Percentiles rank a stretch among this genome's conserved stretches.
phyloP scores from a whole-genome alignment of 2,113 vertebrate species.

The Neodon shergylaensis region DNA sequence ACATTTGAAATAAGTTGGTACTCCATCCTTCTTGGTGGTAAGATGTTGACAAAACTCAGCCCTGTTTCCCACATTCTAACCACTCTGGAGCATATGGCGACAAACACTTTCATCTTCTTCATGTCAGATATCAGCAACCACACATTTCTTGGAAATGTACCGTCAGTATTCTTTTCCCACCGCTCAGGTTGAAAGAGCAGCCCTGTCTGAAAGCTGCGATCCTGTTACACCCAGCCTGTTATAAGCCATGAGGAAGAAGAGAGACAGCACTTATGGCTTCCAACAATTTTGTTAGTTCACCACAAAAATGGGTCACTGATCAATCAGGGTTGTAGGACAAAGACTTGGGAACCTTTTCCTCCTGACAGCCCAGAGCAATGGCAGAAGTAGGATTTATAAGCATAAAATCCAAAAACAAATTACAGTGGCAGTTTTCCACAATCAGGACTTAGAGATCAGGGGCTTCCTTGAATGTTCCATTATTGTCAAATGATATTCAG shows the following conservation, averaged over 20 bases:
- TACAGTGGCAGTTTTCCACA: not conserved
- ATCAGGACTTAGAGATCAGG: not conserved
- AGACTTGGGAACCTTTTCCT: not conserved
- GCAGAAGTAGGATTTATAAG: not conserved
- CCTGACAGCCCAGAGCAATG: not conserved
- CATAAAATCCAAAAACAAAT: not conserved
- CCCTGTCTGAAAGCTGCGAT: not conserved
- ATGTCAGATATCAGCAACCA: not conserved
- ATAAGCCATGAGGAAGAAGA: not conserved
- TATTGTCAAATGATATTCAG: not conserved
- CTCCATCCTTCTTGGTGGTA: not conserved
- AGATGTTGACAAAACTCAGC: not conserved
- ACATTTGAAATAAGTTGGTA: not conserved
- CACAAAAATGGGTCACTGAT: not conserved
- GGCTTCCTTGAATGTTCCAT: not conserved
- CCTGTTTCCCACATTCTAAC: not conserved
- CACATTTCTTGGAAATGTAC: not conserved
- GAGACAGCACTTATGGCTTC: not conserved
- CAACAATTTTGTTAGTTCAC: not conserved
- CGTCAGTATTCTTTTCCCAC: not conserved
- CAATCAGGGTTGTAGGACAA: not conserved
- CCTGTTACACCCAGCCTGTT: not conserved
- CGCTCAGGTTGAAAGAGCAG: fast-evolving
- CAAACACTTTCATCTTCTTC: not conserved
- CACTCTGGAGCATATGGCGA: not conserved